These are phyloP conservation scores for Apostichopus parvimensis DNA, from an alignment of 35 echinoderm and acorn worm species.

Conservation along the genomic window DNA sequence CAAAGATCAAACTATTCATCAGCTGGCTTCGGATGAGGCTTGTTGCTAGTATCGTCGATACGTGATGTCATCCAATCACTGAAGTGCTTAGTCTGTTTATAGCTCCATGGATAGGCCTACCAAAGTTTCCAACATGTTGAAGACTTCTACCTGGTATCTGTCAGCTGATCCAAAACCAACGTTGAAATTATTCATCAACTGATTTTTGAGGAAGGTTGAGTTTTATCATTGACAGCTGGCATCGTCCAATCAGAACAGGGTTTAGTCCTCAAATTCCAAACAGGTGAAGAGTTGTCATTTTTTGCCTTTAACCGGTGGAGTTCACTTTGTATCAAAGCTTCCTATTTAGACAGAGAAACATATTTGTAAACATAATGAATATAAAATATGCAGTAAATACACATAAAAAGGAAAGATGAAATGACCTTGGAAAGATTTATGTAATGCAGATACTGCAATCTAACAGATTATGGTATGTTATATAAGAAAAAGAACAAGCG, in stretches of 20 bases:
- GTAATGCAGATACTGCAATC: too few relatives aligned
- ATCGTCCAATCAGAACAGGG: background rate
- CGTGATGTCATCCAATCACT: too few relatives aligned
- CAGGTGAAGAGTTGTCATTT: background rate
- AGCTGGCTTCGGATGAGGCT: too few relatives aligned
- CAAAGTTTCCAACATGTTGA: too few relatives aligned
- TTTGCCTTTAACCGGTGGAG: background rate
- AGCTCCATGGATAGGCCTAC: too few relatives aligned
- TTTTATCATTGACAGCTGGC: background rate
- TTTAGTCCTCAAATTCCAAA: conserved; percentile 6
- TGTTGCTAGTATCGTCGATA: too few relatives aligned
- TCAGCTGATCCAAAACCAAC: background rate
- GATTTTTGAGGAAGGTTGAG: background rate
- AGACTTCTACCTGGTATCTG: too few relatives aligned
- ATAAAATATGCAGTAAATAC: background rate
- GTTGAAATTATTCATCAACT: background rate
- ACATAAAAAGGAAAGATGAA: background rate
- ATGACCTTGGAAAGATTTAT: background rate
- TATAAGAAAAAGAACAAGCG: too few relatives aligned
- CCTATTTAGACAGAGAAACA: background rate
- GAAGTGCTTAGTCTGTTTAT: too few relatives aligned
- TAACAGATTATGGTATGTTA: too few relatives aligned
- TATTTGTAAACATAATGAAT: too few relatives aligned
- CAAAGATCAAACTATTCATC: too few relatives aligned
- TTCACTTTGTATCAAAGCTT: conserved; percentile 25